Evolutionary conservation across 2,888 invertebrate genomes (phyloP).

Genomic region (Cheiracanthium punctorium): DNA sequence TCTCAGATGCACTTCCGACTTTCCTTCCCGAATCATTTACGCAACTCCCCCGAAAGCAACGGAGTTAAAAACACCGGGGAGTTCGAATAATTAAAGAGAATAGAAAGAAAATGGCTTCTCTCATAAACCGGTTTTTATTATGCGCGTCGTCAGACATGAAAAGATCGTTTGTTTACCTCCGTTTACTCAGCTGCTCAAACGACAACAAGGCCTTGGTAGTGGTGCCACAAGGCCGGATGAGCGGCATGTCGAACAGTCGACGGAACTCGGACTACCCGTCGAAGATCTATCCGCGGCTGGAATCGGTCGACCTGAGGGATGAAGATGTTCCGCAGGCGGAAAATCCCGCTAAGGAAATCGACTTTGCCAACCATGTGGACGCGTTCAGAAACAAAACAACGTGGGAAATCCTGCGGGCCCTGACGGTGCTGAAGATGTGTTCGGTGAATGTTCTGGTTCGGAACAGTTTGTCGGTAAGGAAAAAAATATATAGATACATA

Average conservation of each 20-base stretch:
- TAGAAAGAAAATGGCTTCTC: not conserved
- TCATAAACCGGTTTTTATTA: not conserved
- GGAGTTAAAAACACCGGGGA: too few species aligned
- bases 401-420: conserved; percentile 76
- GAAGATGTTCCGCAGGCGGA: too few species aligned
- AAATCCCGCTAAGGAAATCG: not conserved
- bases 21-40: too few species aligned
- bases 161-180: not conserved
- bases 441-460: conserved; percentile 76
- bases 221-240: too few species aligned
- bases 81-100: too few species aligned
- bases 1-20: too few species aligned
- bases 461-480: conserved; percentile 76
- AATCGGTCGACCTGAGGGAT: not conserved
- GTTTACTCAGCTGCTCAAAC: not conserved
- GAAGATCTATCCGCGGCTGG: not conserved
- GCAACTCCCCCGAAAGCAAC: too few species aligned
- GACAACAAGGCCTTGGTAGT: too few species aligned
- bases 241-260: too few species aligned
- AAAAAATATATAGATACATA: too few species aligned
- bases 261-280: not conserved
- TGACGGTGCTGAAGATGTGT: conserved; percentile 77
- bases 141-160: not conserved
- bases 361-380: conserved; percentile 75
- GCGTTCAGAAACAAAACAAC: conserved; percentile 76